Percentiles rank a stretch among this genome's conserved stretches.
phyloP scores from a whole-genome alignment of 2,113 vertebrate genomes.

The Onychostoma macrolepis region DNA sequence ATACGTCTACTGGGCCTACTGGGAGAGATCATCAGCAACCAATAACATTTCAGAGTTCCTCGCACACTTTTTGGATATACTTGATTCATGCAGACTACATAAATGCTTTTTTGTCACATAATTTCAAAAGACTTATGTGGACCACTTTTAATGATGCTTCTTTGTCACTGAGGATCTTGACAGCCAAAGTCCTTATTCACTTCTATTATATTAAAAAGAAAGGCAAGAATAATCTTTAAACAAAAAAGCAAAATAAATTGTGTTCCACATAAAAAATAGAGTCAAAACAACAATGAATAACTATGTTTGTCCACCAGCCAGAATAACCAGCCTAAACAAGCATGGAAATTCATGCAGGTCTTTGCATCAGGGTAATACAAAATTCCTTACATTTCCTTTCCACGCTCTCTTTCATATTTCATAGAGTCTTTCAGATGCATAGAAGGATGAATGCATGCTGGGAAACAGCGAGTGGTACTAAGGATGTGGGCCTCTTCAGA shows the following conservation, averaged over 20 bases:
- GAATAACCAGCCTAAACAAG: background rate
- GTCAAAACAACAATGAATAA: background rate
- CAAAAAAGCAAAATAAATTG: background rate
- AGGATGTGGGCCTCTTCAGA: slow-evolving; percentile 46
- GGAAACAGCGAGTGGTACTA: slow-evolving; percentile 50
- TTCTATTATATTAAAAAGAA: background rate
- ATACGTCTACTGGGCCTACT: background rate
- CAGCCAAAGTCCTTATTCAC: background rate
- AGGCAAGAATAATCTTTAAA: background rate
- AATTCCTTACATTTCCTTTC: background rate
- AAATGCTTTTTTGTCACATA: background rate
- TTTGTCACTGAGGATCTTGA: background rate
- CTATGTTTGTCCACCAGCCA: background rate
- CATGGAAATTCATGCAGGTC: background rate
- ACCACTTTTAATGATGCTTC: background rate
- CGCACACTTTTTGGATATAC: background rate
- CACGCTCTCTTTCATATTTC: background rate
- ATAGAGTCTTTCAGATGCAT: slow-evolving; percentile 49
- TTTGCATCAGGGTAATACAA: background rate
- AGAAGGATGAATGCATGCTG: slow-evolving; percentile 54
- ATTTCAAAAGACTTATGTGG: background rate
- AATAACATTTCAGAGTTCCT: background rate
- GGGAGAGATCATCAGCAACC: background rate
- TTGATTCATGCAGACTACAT: background rate
- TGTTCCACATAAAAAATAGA: background rate